Evolutionary conservation across 2,113 vertebrate species (phyloP), one percentile per base, ranked within the genome.

Genomic region (Phalacrocorax pelagicus): DNA sequence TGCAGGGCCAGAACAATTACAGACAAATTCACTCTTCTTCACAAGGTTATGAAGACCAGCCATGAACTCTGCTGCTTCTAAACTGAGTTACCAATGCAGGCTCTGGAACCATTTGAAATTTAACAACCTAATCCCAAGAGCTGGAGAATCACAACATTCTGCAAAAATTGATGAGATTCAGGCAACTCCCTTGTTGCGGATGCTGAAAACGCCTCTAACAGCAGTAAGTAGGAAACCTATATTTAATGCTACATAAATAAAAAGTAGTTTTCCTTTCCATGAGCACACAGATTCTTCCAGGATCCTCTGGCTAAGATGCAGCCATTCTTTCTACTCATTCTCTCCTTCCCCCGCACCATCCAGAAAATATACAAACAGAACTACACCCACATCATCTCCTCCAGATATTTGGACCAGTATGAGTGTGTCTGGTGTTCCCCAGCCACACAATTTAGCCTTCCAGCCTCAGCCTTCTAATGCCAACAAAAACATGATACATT

Each of bases 361-460:
- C 66, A 93, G 90, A 95, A 86, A 93, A 85, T 15, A 91, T 2
- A 74, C 86, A 94, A 88, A 75, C 70, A 91, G 57, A 96, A 79
- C 92, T 92, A 91, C 83, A 92, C 83, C 81, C 94, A 91, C 86
- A 93, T 67, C 7, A 4, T 92, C 94, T 96, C 80, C 88, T 86
- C 75, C 74, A 92, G 86, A 67, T 82, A 95, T 30, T 0, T 89
- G 81, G 62, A 72, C 26, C 42, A 2, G 0, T 55, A 12, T 12
- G 42, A 91, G 86, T 51, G 58, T 51, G 91, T 81, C 66, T 92
- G 73, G 96, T 91, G 49, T 82, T 94, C 95, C 86, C 89, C 89
- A 91, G 86, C 66, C 93, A 95, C 81, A 40, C 1, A 0, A 72
- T 80, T 81, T 79, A 72, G 86, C 49, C 92, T 73, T 83, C 78